phyloP scores from a whole-genome alignment of 2,888 invertebrate species.

The Himalopsyche anomala region DNA sequence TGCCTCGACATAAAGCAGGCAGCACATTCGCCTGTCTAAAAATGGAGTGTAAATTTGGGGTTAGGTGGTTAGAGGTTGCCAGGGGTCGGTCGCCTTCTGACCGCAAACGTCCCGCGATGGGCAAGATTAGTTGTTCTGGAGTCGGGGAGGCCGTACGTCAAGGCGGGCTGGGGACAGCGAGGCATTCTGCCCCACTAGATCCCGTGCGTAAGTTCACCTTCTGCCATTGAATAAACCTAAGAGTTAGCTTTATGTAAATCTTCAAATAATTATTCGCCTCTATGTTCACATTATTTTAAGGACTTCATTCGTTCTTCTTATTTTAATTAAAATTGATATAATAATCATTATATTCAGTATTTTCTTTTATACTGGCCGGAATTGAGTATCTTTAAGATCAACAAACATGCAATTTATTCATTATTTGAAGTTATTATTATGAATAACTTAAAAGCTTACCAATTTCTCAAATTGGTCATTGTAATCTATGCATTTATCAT shows the following conservation, averaged over 20 bases:
- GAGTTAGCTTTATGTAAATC: slow-evolving; percentile 10
- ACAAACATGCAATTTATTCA: too few species aligned
- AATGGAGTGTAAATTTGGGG: slow-evolving; percentile 30
- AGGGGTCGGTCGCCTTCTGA: slow-evolving; percentile 36
- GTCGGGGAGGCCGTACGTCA: slow-evolving; percentile 30
- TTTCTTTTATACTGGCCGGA: too few species aligned
- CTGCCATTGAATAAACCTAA: not conserved
- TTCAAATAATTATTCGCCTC: not conserved
- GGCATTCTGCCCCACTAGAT: not conserved
- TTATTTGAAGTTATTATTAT: too few species aligned
- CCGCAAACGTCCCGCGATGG: slow-evolving; percentile 56
- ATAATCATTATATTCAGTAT: too few species aligned
- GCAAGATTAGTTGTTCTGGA: slow-evolving; percentile 55
- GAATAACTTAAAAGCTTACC: too few species aligned
- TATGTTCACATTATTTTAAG: not conserved
- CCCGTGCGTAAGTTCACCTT: not conserved
- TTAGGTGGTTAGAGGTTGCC: slow-evolving; percentile 23
- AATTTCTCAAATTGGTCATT: too few species aligned
- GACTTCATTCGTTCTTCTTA: too few species aligned
- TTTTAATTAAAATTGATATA: too few species aligned
- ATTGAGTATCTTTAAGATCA: too few species aligned
- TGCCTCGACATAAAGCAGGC: not conserved
- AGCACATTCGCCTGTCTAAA: slow-evolving; percentile 4
- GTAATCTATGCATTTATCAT: too few species aligned
- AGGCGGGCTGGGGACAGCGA: slow-evolving; percentile 2